Percentiles rank a stretch among this genome's conserved stretches.
These are phyloP conservation scores for Ambastaia sidthimunki DNA, from an alignment of 2,797 vertebrate genomes.

Conservation along the genomic window DNA sequence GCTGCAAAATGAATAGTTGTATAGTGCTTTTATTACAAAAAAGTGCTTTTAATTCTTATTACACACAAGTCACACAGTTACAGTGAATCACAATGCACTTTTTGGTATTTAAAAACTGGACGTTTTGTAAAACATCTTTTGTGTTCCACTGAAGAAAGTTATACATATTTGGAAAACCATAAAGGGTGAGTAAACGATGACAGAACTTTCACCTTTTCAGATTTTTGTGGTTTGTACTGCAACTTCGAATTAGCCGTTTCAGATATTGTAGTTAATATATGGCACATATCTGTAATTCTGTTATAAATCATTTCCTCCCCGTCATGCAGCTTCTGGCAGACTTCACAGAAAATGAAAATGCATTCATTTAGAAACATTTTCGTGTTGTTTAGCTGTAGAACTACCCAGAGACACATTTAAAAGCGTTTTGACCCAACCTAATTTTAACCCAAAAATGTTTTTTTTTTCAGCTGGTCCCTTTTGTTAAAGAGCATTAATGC, in stretches of 20 bases:
- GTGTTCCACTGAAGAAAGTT: background rate
- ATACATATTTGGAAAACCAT: background rate
- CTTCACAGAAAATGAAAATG: constrained; percentile 16
- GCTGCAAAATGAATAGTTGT: too few species aligned
- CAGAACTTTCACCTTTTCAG: background rate
- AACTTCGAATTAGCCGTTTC: background rate
- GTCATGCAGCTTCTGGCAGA: constrained; percentile 61
- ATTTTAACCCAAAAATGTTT: background rate
- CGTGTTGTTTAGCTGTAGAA: constrained; percentile 4
- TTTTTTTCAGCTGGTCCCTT: too few species aligned
- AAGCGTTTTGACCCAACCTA: background rate
- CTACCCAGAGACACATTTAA: background rate
- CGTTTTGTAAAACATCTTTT: background rate
- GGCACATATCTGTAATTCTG: background rate
- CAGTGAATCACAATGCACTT: background rate
- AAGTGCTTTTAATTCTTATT: too few species aligned
- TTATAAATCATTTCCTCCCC: constrained; percentile 23
- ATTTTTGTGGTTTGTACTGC: background rate
- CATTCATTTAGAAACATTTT: constrained; percentile 6
- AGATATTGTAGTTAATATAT: background rate
- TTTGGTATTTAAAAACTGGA: background rate
- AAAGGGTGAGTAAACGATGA: background rate
- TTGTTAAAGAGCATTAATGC: background rate
- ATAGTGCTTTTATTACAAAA: too few species aligned
- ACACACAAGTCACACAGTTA: too few species aligned